These are phyloP conservation scores for Sapayoa aenigma DNA, from an alignment of 2,113 vertebrate genomes.

Conservation along the genomic window DNA sequence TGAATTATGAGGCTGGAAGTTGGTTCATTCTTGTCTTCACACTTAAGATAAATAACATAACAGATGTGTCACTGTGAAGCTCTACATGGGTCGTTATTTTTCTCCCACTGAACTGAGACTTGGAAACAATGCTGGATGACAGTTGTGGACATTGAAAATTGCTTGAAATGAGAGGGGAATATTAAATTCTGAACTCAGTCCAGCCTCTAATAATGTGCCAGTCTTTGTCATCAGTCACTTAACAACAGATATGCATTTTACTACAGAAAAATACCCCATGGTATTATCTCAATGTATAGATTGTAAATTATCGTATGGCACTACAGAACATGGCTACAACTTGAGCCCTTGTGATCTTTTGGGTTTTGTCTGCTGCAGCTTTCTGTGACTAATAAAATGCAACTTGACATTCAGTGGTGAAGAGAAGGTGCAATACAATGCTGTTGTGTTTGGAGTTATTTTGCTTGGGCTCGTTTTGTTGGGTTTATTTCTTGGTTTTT, in stretches of 20 bases:
- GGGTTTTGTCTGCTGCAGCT: neutral
- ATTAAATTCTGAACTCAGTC: conserved; percentile 25
- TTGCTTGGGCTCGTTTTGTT: rapidly evolving
- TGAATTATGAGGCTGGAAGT: conserved; percentile 19
- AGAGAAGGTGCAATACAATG: neutral
- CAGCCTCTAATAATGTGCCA: conserved; percentile 40
- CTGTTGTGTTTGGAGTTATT: neutral
- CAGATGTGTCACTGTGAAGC: conserved; percentile 21
- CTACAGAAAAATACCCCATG: neutral
- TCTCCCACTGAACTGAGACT: conserved; percentile 42
- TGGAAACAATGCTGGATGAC: conserved; percentile 57
- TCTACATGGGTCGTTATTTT: conserved; percentile 39
- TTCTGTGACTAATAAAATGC: neutral
- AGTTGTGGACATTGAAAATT: conserved; percentile 45
- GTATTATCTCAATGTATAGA: neutral
- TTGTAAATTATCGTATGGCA: neutral
- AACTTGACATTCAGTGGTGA: neutral
- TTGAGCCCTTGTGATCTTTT: neutral
- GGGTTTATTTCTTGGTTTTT: too few species aligned
- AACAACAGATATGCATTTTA: conserved; percentile 11
- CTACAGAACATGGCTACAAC: neutral
- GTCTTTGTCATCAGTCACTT: conserved; percentile 45
- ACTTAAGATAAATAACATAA: conserved; percentile 31
- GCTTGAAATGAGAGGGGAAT: neutral
- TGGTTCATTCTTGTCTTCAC: neutral